Base-by-base conservation (phyloP, 2,113 vertebrate genomes). In the Planiliza haematocheilus region DNA sequence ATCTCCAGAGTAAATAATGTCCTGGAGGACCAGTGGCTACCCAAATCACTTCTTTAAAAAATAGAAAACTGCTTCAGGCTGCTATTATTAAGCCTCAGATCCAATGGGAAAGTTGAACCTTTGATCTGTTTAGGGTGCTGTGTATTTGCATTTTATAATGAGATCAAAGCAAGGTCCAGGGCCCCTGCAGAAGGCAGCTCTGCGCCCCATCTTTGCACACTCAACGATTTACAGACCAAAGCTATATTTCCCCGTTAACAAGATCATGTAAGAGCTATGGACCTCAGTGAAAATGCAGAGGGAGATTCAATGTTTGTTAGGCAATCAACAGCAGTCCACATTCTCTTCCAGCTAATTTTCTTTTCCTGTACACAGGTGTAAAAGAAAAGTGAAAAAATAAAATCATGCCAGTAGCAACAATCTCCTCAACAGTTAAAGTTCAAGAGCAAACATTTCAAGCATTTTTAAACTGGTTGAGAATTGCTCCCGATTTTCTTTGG, bases 141-240 rank as follows among this genome's bases (percentile, higher is more conserved):
- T 79, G 81, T 86, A 94, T 94, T 94, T 93, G 94, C 92, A 93
- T 94, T 93, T 92, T 90, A 93, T 93, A 94, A 94, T 93, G 91
- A 93, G 90, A 94, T 94, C 90, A 92, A 93, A 91, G 89, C 76
- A 51, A 89, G 85, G 91, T 91, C 88, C 79, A 85, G 74, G 88
- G 83, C 88, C 74, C 68, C 80, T 71, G 76, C 81, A 89, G 87
- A 85, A 89, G 88, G 78, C 80, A 82, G 84, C 79, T 63, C 67
- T 78, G 77, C 69, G 85, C 70, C 77, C 61, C 61, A 62, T 78
- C 80, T 88, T 81, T 77, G 70, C 84, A 86, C 81, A 83, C 79
- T 58, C 83, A 84, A 80, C 61, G 24, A 79, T 79, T 91, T 88
- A 70, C 56, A 77, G 73, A 86, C 77, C 76, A 82, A 83, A 82